Percentiles rank a stretch among this genome's conserved stretches.
Conservation (phyloP, 2,113 vertebrate species). For the Malurus cyaneus region DNA sequence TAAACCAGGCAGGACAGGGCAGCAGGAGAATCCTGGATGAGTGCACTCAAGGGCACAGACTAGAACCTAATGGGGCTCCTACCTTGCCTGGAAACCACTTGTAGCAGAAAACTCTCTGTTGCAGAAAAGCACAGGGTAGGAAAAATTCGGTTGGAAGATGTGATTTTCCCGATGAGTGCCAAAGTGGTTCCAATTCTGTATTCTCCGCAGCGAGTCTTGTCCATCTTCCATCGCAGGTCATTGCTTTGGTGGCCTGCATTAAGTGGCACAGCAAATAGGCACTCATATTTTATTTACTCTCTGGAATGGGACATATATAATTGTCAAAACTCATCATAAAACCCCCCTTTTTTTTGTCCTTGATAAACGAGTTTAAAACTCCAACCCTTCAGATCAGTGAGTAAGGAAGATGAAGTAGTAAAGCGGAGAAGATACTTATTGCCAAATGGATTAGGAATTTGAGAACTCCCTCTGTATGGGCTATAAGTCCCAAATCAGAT, state of each 20-base stretch:
- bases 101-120: not conserved
- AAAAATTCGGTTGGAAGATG: not conserved
- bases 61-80: not conserved
- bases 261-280: not conserved
- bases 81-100: not conserved
- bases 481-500: conserved; percentile 40
- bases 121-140: not conserved
- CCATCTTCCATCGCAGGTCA: not conserved
- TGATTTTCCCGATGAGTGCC: not conserved
- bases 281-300: conserved; percentile 14
- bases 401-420: conserved; percentile 39
- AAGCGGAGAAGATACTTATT: conserved; percentile 6
- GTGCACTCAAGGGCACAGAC: not conserved
- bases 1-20: not conserved
- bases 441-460: conserved; percentile 36
- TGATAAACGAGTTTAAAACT: conserved; percentile 24
- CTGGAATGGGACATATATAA: not conserved
- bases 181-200: not conserved
- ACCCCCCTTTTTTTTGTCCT: not conserved
- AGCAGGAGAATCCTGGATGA: not conserved
- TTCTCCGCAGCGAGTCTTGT: not conserved
- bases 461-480: not conserved
- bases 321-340: conserved; percentile 33
- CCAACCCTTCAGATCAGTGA: not conserved
- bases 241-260: not conserved